These are phyloP conservation scores for Narcine bancroftii DNA, from an alignment of 2,113 vertebrate genomes.

Conservation along the genomic window DNA sequence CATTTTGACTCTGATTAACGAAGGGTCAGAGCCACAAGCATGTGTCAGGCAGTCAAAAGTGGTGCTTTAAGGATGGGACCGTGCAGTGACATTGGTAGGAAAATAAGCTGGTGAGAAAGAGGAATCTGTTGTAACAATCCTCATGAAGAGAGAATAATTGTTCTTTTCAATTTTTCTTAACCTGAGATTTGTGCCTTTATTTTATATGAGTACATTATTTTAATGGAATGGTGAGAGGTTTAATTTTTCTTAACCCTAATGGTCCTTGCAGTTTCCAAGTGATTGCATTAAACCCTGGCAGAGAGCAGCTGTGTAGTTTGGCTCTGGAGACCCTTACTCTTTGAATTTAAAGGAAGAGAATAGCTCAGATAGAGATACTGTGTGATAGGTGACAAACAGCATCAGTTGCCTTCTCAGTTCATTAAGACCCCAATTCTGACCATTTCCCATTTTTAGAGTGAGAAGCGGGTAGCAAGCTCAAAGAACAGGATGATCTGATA, in stretches of 20 bases:
- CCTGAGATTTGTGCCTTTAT: slow-evolving; percentile 5
- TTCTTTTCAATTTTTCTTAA: background rate
- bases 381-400: background rate
- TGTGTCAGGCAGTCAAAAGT: slow-evolving; percentile 55
- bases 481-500: background rate
- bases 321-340: background rate
- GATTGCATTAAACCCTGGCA: background rate
- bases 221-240: background rate
- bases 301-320: background rate
- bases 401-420: background rate
- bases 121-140: background rate
- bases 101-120: slow-evolving; percentile 39
- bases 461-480: background rate
- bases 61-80: slow-evolving; percentile 68
- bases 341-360: background rate
- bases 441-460: background rate
- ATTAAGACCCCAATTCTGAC: background rate
- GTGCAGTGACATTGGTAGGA: slow-evolving; percentile 59
- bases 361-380: background rate
- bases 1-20: slow-evolving; percentile 65
- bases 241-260: background rate
- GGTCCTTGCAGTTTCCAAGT: background rate
- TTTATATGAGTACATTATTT: background rate
- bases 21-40: slow-evolving; percentile 61
- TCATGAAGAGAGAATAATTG: background rate